phyloP scores from a whole-genome alignment of 2,888 invertebrate species.

The Notodonta dromedarius region DNA sequence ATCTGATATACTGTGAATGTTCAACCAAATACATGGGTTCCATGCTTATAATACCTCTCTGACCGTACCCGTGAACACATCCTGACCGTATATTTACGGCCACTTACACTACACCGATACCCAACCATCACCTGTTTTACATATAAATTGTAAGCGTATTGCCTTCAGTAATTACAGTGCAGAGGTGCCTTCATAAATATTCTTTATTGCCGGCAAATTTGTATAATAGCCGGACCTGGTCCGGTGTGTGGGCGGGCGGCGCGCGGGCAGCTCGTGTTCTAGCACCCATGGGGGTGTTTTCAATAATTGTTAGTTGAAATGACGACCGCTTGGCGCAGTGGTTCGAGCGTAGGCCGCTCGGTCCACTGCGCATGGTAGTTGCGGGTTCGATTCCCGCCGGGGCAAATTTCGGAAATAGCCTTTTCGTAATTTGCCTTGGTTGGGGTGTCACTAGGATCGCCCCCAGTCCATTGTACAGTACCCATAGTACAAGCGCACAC shows the following conservation, averaged over 20 bases:
- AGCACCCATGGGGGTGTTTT: conserved; percentile 17
- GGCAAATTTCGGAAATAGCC: too few relatives aligned
- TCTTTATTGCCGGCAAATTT: conserved; percentile 68
- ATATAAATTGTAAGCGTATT: conserved; percentile 68
- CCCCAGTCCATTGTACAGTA: too few relatives aligned
- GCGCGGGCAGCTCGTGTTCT: conserved; percentile 26
- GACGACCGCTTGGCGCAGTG: not conserved
- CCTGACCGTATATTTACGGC: not conserved
- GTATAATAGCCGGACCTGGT: conserved; percentile 53
- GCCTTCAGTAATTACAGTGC: conserved; percentile 62
- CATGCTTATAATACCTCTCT: too few relatives aligned
- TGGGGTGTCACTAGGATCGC: too few relatives aligned
- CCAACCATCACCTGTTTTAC: conserved; percentile 51
- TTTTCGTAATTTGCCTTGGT: too few relatives aligned
- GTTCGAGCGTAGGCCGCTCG: too few relatives aligned
- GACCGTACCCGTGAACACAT: not conserved
- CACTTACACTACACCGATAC: not conserved
- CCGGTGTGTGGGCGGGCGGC: conserved; percentile 24
- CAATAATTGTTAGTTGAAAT: not conserved
- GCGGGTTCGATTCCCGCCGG: too few relatives aligned
- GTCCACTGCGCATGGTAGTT: too few relatives aligned
- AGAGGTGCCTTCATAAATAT: conserved; percentile 70
- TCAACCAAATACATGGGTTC: too few relatives aligned
- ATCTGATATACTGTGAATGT: too few relatives aligned
- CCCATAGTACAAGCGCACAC: too few relatives aligned